Percentiles rank a stretch among this genome's conserved stretches.
Conservation (phyloP, 2,797 vertebrate species). For the Hoplostethus atlanticus region DNA sequence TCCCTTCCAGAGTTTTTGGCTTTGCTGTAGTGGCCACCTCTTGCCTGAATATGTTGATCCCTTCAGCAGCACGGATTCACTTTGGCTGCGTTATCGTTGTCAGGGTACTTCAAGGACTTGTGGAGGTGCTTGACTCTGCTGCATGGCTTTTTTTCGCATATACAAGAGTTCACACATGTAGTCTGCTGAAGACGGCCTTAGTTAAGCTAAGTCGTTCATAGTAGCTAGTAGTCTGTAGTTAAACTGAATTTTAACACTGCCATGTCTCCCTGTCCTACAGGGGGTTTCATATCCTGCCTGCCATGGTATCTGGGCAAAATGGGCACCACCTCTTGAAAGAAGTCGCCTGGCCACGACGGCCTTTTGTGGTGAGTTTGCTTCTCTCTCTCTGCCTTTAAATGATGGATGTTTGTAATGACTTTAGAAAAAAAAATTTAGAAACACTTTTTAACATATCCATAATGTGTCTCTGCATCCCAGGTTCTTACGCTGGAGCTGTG, state of each 20-base stretch:
- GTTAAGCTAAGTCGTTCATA: not conserved
- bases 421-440: not conserved
- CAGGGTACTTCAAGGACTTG: slow-evolving; percentile 91
- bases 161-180: slow-evolving; percentile 6
- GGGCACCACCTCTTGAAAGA: slow-evolving; percentile 92
- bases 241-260: not conserved
- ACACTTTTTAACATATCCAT: not conserved
- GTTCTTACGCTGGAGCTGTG: slow-evolving; percentile 94
- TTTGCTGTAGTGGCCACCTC: slow-evolving; percentile 94
- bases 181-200: not conserved
- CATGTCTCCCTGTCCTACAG: slow-evolving; percentile 61
- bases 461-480: slow-evolving; percentile 65
- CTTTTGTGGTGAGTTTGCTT: slow-evolving; percentile 87
- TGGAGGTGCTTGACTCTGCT: slow-evolving; percentile 85
- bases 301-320: slow-evolving; percentile 95
- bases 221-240: not conserved
- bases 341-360: slow-evolving; percentile 93
- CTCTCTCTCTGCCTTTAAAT: slow-evolving; percentile 6
- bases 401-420: not conserved
- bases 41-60: slow-evolving; percentile 92
- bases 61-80: slow-evolving; percentile 89
- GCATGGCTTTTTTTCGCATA: not conserved
- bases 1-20: slow-evolving; percentile 88
- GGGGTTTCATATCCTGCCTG: slow-evolving; percentile 94
- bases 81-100: slow-evolving; percentile 92